These are phyloP conservation scores for Lymantria dispar DNA, from an alignment of 2,888 invertebrate genomes.

Conservation along the genomic window DNA sequence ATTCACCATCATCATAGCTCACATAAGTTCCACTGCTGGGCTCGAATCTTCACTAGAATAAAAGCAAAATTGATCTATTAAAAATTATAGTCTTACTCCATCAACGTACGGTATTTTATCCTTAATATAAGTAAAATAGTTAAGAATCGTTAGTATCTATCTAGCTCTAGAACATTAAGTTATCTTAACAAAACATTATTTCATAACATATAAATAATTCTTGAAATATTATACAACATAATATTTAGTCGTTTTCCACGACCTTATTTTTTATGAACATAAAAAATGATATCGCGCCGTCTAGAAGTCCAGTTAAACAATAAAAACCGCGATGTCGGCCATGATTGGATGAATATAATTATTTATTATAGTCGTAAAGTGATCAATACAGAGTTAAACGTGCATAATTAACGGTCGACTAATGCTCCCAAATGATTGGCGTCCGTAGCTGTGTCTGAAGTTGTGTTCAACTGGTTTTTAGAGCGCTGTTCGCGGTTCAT, in stretches of 20 bases:
- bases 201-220: neutral
- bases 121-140: too few species aligned
- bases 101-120: too few species aligned
- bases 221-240: neutral
- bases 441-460: slow-evolving; percentile 14
- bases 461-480: slow-evolving; percentile 9
- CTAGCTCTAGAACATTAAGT: too few species aligned
- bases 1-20: too few species aligned
- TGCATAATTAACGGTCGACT: slow-evolving; percentile 35
- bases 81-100: too few species aligned
- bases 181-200: neutral
- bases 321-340: slow-evolving; percentile 35
- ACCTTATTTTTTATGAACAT: slow-evolving; percentile 23
- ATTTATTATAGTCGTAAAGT: slow-evolving; percentile 40
- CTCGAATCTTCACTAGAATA: too few species aligned
- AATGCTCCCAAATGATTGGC: slow-evolving; percentile 35
- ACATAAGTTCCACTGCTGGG: too few species aligned
- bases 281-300: slow-evolving; percentile 28
- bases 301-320: slow-evolving; percentile 35
- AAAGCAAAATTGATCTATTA: too few species aligned
- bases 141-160: too few species aligned
- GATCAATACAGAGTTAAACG: slow-evolving; percentile 39
- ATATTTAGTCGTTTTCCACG: slow-evolving; percentile 2
- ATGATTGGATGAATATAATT: slow-evolving; percentile 38
- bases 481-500: slow-evolving; percentile 6